phyloP scores from a whole-genome alignment of 2,113 vertebrate species.

The Megatriorchis doriae region DNA sequence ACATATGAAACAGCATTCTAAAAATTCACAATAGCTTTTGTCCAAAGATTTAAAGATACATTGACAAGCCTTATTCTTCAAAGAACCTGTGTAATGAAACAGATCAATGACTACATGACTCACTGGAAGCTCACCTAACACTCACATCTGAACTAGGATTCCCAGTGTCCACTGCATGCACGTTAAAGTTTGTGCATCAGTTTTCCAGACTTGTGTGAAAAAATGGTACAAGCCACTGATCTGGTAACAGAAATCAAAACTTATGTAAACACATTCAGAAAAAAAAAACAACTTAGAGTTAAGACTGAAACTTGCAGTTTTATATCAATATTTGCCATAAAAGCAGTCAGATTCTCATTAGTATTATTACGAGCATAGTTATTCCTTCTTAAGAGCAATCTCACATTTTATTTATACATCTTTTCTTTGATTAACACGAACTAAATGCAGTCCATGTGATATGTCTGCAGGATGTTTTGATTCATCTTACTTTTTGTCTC shows the following conservation, averaged over 20 bases:
- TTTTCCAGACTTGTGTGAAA: background rate
- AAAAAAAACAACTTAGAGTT: background rate
- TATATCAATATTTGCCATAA: background rate
- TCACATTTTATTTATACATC: background rate
- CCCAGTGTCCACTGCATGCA: background rate
- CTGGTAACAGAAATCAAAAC: background rate
- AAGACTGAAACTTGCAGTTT: background rate
- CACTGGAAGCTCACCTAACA: background rate
- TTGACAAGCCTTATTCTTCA: background rate
- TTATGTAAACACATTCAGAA: background rate
- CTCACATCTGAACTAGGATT: background rate
- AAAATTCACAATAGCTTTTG: background rate
- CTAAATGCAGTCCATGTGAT: background rate
- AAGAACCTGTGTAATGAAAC: background rate
- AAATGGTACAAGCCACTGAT: background rate
- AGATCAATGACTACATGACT: background rate
- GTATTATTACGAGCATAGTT: background rate
- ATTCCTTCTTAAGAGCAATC: background rate
- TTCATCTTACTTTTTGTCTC: background rate
- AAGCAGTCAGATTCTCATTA: background rate
- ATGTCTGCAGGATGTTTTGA: background rate
- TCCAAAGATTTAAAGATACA: background rate
- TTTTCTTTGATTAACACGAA: background rate
- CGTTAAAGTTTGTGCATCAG: background rate
- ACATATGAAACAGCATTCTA: background rate